Base-by-base conservation (phyloP, 2,888 invertebrate genomes). In the Drosophila melanocephala region DNA sequence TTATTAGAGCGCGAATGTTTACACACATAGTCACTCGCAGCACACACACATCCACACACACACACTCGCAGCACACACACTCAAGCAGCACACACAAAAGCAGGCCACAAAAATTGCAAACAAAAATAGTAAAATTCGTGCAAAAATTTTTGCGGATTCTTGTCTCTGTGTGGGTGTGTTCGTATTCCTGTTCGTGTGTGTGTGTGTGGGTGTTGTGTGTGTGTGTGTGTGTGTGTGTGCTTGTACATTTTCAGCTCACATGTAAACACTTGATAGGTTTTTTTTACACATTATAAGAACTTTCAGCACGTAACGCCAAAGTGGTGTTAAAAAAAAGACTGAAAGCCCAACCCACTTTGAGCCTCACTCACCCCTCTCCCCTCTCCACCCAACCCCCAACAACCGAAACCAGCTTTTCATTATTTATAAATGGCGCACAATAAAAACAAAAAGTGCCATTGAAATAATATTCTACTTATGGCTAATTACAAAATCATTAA, bases 401-500 rank as follows among this genome's bases (percentile, higher is more conserved):
- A 9, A 14, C 5, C 9, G 9, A 3, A 12, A 5, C 0, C 35
- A 6, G 28, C 56, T 5, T 30, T 26, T 9, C 42, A 56, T 52
- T 62, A 70, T 71, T 75, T 80, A 65, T 53, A 69, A 80, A 83
- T 86, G 72, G 71, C 75, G 59, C 60, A 65, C 52, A 67, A 62
- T 62, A 35, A 66, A 64, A 58, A 44, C 47, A 69, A 69, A 84
- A 87, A 82, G 59, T 62, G 57, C 76, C 74, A 85, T 90, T 85
- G 77, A 87, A 83, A 85, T 85, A 83, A 85, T 83, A 82, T 80
- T 80, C 70, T 77, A 60, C 85, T 82, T 85, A 80, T 75, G 81
- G 77, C 78, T 90, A 86, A 86, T 86, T 86, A 90, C 81, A 73
- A 74, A 89, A 88, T 90, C 86, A 73, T 81, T 85, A 77, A 87